Percentiles rank a stretch among this genome's conserved stretches.
phyloP scores from a whole-genome alignment of 2,113 vertebrate genomes.

The Sinosuthora webbiana region DNA sequence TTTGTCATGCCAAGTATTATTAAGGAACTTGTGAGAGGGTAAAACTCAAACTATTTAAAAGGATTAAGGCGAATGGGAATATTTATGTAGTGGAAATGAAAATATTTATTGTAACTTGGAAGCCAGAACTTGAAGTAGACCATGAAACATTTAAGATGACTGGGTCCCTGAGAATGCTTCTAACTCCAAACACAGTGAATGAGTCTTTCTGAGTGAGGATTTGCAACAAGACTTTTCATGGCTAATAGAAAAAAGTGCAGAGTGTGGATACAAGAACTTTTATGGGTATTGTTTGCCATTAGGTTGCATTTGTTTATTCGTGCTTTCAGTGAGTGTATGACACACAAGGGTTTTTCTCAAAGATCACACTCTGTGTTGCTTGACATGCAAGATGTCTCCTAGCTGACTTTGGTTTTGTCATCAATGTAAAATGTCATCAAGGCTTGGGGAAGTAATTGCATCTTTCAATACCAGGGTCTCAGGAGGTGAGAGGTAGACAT shows the following conservation, averaged over 20 bases:
- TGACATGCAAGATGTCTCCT: not conserved
- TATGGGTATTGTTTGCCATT: not conserved
- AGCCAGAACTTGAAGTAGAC: not conserved
- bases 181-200: not conserved
- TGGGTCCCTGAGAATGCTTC: not conserved
- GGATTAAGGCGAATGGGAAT: not conserved
- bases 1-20: not conserved
- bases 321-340: not conserved
- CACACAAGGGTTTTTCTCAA: not conserved
- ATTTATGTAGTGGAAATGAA: not conserved
- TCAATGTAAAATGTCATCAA: not conserved
- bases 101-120: not conserved
- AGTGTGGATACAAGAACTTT: not conserved
- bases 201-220: not conserved
- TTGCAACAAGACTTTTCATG: not conserved
- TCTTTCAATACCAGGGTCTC: not conserved
- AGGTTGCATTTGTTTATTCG: not conserved
- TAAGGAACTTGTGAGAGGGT: not conserved
- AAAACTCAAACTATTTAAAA: not conserved
- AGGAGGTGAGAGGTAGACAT: not conserved
- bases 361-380: not conserved
- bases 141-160: not conserved
- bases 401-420: not conserved
- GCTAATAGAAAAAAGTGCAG: not conserved
- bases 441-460: not conserved